Conservation (phyloP, 2,113 vertebrate species). For the Aptenodytes patagonicus region DNA sequence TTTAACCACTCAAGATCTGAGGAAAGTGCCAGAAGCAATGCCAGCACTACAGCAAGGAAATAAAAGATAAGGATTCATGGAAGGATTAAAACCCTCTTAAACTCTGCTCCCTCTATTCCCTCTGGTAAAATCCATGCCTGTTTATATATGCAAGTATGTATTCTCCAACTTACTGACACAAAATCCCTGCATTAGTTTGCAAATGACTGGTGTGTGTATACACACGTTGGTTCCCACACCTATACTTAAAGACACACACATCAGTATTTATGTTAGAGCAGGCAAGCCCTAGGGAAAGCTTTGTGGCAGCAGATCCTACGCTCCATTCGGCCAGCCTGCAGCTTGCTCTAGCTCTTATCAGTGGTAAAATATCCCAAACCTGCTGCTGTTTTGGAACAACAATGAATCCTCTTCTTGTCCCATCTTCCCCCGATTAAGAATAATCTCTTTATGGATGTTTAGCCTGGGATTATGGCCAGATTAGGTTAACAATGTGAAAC, state of each 20-base stretch:
- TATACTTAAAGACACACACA: not conserved
- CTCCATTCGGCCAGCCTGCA: not conserved
- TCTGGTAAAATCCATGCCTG: not conserved
- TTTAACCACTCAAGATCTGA: not conserved
- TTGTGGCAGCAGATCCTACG: not conserved
- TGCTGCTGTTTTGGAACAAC: not conserved
- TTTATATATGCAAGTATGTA: not conserved
- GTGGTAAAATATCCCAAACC: not conserved
- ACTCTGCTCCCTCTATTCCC: not conserved
- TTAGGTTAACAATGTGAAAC: not conserved
- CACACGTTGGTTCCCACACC: not conserved
- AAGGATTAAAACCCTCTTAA: not conserved
- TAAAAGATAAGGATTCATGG: not conserved
- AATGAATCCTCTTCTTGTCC: not conserved
- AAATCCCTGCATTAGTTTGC: not conserved
- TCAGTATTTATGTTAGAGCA: not conserved
- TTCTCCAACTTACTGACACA: fast-evolving
- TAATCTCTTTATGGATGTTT: not conserved
- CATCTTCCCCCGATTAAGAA: not conserved
- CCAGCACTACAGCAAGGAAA: not conserved
- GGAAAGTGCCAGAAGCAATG: not conserved
- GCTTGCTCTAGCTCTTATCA: not conserved
- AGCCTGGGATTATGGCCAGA: not conserved
- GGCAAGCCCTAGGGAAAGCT: not conserved
- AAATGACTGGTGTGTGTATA: not conserved